Evolutionary conservation across 2,113 vertebrate species (phyloP), one percentile per base, ranked within the genome.

Genomic region (Protobothrops flavoviridis): DNA sequence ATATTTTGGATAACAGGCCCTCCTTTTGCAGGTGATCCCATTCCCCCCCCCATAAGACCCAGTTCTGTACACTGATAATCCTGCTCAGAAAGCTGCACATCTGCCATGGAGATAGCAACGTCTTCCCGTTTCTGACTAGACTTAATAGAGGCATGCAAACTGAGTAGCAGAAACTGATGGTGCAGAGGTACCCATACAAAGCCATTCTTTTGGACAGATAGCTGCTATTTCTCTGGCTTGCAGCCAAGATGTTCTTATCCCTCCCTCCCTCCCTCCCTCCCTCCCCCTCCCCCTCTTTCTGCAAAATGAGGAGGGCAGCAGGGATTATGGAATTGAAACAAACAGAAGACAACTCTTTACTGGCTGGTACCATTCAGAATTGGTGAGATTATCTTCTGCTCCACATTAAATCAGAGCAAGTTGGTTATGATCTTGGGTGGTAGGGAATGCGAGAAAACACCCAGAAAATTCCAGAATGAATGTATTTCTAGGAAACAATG

Each of bases 201-300:
- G 24, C n/a, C 81, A 50, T 13, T 89, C 29, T 91, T 26, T 87
- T 24, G 0, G 0, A 48, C 20, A 39, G 87, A 15, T 52, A 55
- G 45, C 88, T 0, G 74, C 4, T 86, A 20, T 24, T 90, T 93
- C 87, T 86, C 69, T 1, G 39, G 9, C 0, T 90, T 90, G 57
- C 2, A 94, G 94, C 90, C 92, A 74, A 50, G 39, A 56, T 90
- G 33, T 29, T 91, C 93, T 8, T 57, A 57, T 57, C 3, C 69
- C 74, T 15, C 13, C 5, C 0, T 4, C 91, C 39, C 64, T n/a
- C 64, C 4, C 13, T 15, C 64, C 11, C 29, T 5, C 0, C 3
- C 90, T 56, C 74, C 6, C 4, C 45, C 45, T 48, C 45, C 45
- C 5, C 8, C 48, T 7, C 48, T 50, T 92, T 81, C 86, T 39